These are phyloP conservation scores for Paramormyrops kingsleyae DNA, from an alignment of 2,113 vertebrate genomes.

Conservation along the genomic window DNA sequence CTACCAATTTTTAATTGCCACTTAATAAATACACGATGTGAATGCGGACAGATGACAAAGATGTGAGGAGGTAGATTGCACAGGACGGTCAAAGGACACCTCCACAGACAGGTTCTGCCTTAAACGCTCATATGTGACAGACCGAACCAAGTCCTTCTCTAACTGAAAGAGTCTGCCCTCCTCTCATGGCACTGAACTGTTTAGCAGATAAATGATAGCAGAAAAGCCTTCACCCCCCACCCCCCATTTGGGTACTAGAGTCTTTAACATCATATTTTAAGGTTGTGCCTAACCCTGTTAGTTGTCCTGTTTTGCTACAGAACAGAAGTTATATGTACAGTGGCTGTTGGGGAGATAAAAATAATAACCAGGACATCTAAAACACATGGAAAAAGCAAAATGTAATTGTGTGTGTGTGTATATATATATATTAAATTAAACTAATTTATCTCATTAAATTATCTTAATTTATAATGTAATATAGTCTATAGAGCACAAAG, in stretches of 20 bases:
- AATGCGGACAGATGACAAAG: too few species aligned
- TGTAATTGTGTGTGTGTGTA: not conserved
- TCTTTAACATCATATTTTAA: not conserved
- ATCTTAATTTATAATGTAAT: not conserved
- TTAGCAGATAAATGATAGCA: not conserved
- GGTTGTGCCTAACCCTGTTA: not conserved
- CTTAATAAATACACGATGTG: too few species aligned
- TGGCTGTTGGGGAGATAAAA: not conserved
- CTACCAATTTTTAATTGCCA: not conserved
- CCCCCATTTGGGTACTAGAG: too few species aligned
- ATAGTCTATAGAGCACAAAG: not conserved
- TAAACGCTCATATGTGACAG: too few species aligned
- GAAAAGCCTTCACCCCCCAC: not conserved
- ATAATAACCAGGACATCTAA: not conserved
- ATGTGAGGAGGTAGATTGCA: not conserved
- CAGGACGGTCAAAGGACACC: not conserved
- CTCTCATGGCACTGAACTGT: not conserved
- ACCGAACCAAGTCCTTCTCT: not conserved
- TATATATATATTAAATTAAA: not conserved
- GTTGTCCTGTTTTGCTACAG: not conserved
- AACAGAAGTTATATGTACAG: not conserved
- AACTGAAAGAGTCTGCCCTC: not conserved
- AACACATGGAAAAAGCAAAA: not conserved
- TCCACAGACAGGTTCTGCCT: not conserved
- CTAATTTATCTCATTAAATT: not conserved